Evolutionary conservation across 2,888 invertebrate species (phyloP).

Genomic region (Nephrotoma guestfalica): DNA sequence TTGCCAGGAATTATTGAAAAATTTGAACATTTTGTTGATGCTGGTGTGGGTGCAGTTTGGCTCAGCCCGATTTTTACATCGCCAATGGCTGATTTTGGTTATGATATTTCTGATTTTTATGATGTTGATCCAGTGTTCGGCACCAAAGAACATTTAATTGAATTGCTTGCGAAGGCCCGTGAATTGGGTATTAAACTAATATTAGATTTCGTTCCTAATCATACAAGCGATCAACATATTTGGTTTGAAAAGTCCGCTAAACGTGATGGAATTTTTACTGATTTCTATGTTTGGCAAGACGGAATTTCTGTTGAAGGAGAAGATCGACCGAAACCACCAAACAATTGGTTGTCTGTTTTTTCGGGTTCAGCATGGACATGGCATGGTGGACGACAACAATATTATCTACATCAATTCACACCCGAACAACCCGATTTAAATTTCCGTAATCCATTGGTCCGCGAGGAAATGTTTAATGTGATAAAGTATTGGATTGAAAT

Average conservation of each 20-base stretch:
- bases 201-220: slow-evolving; percentile 41
- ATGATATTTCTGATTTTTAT: slow-evolving; percentile 44
- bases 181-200: slow-evolving; percentile 32
- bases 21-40: slow-evolving; percentile 36
- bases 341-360: slow-evolving; percentile 42
- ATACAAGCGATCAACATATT: slow-evolving; percentile 21
- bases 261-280: slow-evolving; percentile 41
- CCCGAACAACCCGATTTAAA: slow-evolving; percentile 69
- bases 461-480: slow-evolving; percentile 47
- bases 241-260: slow-evolving; percentile 59
- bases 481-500: slow-evolving; percentile 66
- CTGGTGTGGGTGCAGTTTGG: slow-evolving; percentile 43
- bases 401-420: slow-evolving; percentile 68
- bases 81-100: slow-evolving; percentile 49
- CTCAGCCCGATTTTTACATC: slow-evolving; percentile 48
- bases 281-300: slow-evolving; percentile 52
- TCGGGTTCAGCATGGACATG: slow-evolving; percentile 63
- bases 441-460: slow-evolving; percentile 51
- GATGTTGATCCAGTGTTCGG: slow-evolving; percentile 43
- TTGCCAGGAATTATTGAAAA: slow-evolving; percentile 38
- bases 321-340: slow-evolving; percentile 31
- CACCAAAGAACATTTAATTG: slow-evolving; percentile 39
- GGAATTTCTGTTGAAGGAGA: slow-evolving; percentile 9
- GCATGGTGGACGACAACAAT: slow-evolving; percentile 46
- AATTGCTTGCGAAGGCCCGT: slow-evolving; percentile 28